Evolutionary conservation across 2,797 vertebrate genomes (phyloP), one percentile per base, ranked within the genome.

Genomic region (Cichlasoma orientale): DNA sequence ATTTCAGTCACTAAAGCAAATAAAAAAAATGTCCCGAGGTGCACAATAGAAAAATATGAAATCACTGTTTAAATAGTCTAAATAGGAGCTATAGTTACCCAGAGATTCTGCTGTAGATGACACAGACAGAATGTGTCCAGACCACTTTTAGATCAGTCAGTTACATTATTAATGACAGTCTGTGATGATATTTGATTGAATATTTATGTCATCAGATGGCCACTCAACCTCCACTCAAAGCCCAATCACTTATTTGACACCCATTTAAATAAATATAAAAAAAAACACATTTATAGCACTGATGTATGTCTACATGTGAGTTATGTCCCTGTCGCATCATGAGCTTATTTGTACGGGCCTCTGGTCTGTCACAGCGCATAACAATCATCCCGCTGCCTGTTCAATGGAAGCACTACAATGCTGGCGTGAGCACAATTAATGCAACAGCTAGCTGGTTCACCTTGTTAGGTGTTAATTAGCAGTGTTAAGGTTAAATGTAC

Each of bases 331-430:
- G 9, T 47, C 38, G 18, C 61, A 66, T 66, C 23, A 18, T 19
- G 61, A 66, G 61, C 61, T 44, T 47, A 16, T 66, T 27, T 66
- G 38, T 47, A 27, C 6, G 38, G 38, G 38, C 61, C 38, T 66
- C 38, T 47, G 61, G 38, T 66, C 61, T 66, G 61, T 66, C 38
- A 66, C 38, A 66, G 38, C 47, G 61, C 61, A 66, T 47, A 66
- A 66, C 61, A 27, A 47, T 66, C 61, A 47, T 68, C 61, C 61
- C 1, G 5, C 10, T 50, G 61, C 19, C 2, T 11, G 61, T 68
- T 68, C 61, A 68, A 68, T 50, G 47, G 61, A 50, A 68, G 41
- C 41, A 50, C 61, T 68, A n/a, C 47, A 29, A 68, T 68, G 61
- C 23, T 50, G 25, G 16, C 7, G 5, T 27, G 5, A 68, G 19